A percentile compares a stretch with the other conserved stretches of the same genome.
phyloP scores from a whole-genome alignment of 2,888 invertebrate genomes.

The Pristionchus japonicus region DNA sequence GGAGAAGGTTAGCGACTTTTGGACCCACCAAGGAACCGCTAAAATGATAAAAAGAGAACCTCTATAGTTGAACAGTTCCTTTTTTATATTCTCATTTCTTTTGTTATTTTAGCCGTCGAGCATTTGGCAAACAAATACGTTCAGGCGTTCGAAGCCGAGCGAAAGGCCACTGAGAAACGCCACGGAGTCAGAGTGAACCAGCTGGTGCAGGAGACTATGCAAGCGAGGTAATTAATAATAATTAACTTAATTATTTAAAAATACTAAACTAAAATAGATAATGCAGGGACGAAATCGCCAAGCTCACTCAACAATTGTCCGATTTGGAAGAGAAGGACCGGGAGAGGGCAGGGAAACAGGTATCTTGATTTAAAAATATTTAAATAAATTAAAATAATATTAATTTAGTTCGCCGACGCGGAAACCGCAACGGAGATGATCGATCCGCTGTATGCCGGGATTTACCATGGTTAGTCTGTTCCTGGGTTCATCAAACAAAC shows the following conservation, averaged over 20 bases:
- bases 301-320: conserved; percentile 54
- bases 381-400: background rate
- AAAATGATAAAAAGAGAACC: background rate
- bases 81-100: no score
- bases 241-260: conserved; percentile 23
- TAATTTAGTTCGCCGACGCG: conserved; percentile 48
- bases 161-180: conserved; percentile 64
- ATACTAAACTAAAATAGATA: background rate
- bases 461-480: conserved; percentile 22
- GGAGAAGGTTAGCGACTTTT: no score
- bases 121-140: no score
- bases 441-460: conserved; percentile 19
- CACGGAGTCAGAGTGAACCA: conserved; percentile 71
- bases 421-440: conserved; percentile 55
- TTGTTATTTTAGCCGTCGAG: no score
- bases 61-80: no score
- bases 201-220: conserved; percentile 70
- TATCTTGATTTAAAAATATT: background rate
- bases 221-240: conserved; percentile 57
- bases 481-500: background rate
- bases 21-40: no score
- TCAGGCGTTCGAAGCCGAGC: conserved; percentile 55
- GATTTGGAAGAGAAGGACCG: conserved; percentile 52
- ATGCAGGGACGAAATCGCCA: conserved; percentile 62
- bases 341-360: background rate